A percentile compares a stretch with the other conserved stretches of the same genome.
phyloP scores from a whole-genome alignment of 2,888 invertebrate genomes.

The Oegoconia quadripuncta region DNA sequence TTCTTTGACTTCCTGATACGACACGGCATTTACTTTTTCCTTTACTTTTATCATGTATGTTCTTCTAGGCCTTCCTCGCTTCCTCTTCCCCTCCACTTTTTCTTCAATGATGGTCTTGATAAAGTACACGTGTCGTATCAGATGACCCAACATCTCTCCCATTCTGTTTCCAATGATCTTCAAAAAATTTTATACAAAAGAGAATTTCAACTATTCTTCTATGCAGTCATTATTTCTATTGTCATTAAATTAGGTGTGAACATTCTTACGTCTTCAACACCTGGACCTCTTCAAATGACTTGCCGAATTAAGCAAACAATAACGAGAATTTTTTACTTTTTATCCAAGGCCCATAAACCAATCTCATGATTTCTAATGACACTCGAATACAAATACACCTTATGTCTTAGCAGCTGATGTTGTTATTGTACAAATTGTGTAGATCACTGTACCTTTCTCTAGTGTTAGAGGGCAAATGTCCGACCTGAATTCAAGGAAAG shows the following conservation, averaged over 20 bases:
- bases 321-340: conserved; percentile 33
- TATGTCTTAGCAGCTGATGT: neutral
- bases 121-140: no score
- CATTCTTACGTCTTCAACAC: neutral
- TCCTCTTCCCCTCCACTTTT: no score
- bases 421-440: neutral
- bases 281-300: neutral
- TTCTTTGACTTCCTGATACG: no score
- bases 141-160: no score
- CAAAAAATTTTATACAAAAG: no score
- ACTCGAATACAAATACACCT: no score
- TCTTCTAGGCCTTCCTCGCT: no score
- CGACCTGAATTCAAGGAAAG: conserved; percentile 59
- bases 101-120: no score
- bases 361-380: conserved; percentile 49
- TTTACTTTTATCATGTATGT: no score
- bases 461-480: conserved; percentile 52
- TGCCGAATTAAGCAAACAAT: neutral
- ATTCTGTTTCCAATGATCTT: no score
- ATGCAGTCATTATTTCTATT: neutral
- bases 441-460: conserved; percentile 50
- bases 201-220: no score
- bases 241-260: neutral
- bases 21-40: no score
- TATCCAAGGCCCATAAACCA: conserved; percentile 28